A percentile compares a stretch with the other conserved stretches of the same genome.
Evolutionary conservation across 1,140 invertebrate species (phyloP).

Genomic region (Limonius californicus): DNA sequence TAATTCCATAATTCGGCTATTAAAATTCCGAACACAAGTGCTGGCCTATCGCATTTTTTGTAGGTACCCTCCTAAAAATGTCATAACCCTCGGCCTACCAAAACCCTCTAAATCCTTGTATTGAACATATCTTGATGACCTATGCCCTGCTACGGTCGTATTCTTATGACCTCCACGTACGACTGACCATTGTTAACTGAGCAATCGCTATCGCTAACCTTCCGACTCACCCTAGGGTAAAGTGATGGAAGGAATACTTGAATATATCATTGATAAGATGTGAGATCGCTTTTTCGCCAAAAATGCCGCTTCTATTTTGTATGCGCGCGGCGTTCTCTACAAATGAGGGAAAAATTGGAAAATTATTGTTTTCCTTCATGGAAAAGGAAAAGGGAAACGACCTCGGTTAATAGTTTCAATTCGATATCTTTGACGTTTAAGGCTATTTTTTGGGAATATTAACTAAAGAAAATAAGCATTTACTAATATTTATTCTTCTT

Average conservation of each 20-base stretch:
- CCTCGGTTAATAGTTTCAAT: too few relatives aligned
- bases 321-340: too few relatives aligned
- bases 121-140: slow-evolving; percentile 29
- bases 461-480: too few relatives aligned
- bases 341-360: too few relatives aligned
- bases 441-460: too few relatives aligned
- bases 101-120: slow-evolving; percentile 29
- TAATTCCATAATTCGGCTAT: slow-evolving; percentile 24
- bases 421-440: too few relatives aligned
- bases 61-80: slow-evolving; percentile 24
- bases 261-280: slow-evolving; percentile 9
- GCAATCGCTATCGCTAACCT: slow-evolving; percentile 21
- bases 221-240: slow-evolving; percentile 4
- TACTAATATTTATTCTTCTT: too few relatives aligned
- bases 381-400: too few relatives aligned
- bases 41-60: slow-evolving; percentile 18
- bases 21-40: slow-evolving; percentile 27
- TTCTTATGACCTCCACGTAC: slow-evolving; percentile 28
- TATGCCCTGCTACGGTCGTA: slow-evolving; percentile 13
- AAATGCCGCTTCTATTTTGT: too few relatives aligned
- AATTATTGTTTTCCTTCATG: too few relatives aligned
- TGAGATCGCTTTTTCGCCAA: background rate
- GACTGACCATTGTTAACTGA: slow-evolving; percentile 28
- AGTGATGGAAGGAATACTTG: slow-evolving; percentile 8
- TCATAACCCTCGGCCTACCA: slow-evolving; percentile 25